Percentiles rank a stretch among this genome's conserved stretches.
These are phyloP conservation scores for Synanthedon andrenaeformis DNA, from an alignment of 2,888 invertebrate genomes.

Conservation along the genomic window DNA sequence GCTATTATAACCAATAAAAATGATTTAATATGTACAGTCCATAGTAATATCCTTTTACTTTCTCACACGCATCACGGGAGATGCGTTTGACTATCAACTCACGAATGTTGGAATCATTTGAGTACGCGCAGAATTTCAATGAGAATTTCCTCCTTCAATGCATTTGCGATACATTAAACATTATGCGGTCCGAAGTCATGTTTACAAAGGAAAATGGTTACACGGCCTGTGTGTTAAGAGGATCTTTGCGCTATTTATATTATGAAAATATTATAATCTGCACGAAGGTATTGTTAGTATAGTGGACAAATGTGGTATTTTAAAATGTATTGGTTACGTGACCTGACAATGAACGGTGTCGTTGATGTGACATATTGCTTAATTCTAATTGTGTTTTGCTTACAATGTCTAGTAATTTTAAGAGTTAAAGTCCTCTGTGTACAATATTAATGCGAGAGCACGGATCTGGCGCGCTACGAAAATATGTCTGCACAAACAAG, in stretches of 20 bases:
- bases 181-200: conserved; percentile 51
- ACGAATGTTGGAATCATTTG: conserved; percentile 59
- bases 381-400: conserved; percentile 2
- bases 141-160: conserved; percentile 57
- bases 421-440: conserved; percentile 34
- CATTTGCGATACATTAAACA: conserved; percentile 56
- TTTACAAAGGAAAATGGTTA: conserved; percentile 62
- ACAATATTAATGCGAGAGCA: conserved; percentile 60
- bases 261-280: conserved; percentile 13
- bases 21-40: background rate
- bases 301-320: conserved; percentile 10
- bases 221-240: conserved; percentile 45
- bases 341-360: conserved; percentile 5
- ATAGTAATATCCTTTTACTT: conserved; percentile 42
- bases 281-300: conserved; percentile 19
- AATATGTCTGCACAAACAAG: conserved; percentile 57
- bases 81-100: conserved; percentile 50
- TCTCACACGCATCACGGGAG: conserved; percentile 58
- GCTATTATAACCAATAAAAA: too few relatives aligned
- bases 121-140: conserved; percentile 61
- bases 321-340: conserved; percentile 18
- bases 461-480: conserved; percentile 45
- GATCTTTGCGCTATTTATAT: conserved; percentile 41
- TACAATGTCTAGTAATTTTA: conserved; percentile 47
- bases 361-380: conserved; percentile 2